Evolutionary conservation across 2,888 invertebrate genomes (phyloP), one percentile per base, ranked within the genome.

Genomic region (Willowsia nigromaculata): DNA sequence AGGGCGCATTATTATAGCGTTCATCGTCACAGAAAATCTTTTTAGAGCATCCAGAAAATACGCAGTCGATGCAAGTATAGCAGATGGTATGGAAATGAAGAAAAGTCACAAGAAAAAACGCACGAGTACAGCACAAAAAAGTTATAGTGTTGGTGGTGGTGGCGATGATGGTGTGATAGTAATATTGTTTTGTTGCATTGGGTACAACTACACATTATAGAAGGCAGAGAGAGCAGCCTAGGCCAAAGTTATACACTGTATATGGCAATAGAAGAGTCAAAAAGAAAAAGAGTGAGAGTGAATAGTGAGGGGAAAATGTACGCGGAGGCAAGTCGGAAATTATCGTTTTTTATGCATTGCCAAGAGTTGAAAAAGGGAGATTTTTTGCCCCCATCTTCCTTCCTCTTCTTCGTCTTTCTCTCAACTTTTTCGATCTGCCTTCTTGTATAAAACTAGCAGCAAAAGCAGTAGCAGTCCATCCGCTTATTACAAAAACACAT

Each of bases 321-420:
- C 65, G 78, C 71, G 89, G 85, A 89, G 82, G 85, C 81, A 89
- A 85, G 85, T 89, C 89, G 89, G 89, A 89, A 89, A 89, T 89
- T 85, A 89, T 81, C 85, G 85, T 89, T 89, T 88, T 89, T 89
- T 89, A 85, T 89, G 85, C 85, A 89, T 71, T 81, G 85, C 85
- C 85, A 85, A 85, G 74, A 87, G 87, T 87, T 81, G 87, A 82
- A 87, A 87, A 87, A 59, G 82, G 82, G 85, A 80, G 59, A 80
- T 89, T 89, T 88, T 89, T 89, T 85, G 85, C 87, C 74, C 56
- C 87, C 81, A 74, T 74, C 74, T 87, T 82, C 87, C 82, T 87
- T 82, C 87, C 82, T 74, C 47, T 87, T 82, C 47, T 50, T 68
- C 56, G 30, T 50, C 47, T 50, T 84, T 80, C 83, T 88, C 78